phyloP scores from a whole-genome alignment of 2,113 vertebrate species.

The Lophura nycthemera region DNA sequence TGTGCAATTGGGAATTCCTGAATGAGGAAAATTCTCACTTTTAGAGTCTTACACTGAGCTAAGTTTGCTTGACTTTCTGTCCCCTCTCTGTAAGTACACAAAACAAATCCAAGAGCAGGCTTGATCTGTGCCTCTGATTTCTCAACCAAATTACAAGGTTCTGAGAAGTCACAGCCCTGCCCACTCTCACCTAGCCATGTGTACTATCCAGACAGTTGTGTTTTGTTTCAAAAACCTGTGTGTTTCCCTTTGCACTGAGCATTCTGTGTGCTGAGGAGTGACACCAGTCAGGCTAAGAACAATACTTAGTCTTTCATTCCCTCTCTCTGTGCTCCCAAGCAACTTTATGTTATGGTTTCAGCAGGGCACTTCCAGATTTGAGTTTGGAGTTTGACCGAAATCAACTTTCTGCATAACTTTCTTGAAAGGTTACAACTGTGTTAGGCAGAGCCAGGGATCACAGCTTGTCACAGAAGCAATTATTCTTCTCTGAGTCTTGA shows the following conservation, averaged over 20 bases:
- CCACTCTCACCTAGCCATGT: background rate
- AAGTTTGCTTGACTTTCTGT: background rate
- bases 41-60: background rate
- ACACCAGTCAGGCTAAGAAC: background rate
- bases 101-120: background rate
- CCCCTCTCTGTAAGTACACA: background rate
- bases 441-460: conserved; percentile 7
- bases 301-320: background rate
- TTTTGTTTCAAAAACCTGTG: background rate
- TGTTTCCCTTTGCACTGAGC: background rate
- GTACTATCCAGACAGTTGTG: background rate
- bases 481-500: conserved; percentile 25
- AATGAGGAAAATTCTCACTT: background rate
- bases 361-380: background rate
- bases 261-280: background rate
- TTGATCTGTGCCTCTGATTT: background rate
- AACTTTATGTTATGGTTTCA: background rate
- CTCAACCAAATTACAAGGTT: background rate
- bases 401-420: conserved; percentile 23
- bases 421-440: conserved; percentile 38
- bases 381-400: conserved; percentile 22
- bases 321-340: fast-evolving
- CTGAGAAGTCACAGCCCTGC: background rate
- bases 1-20: background rate
- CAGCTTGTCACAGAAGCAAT: conserved; percentile 42